Conservation (phyloP, 2,888 invertebrate genomes). For the Lacanobia wlatinum region DNA sequence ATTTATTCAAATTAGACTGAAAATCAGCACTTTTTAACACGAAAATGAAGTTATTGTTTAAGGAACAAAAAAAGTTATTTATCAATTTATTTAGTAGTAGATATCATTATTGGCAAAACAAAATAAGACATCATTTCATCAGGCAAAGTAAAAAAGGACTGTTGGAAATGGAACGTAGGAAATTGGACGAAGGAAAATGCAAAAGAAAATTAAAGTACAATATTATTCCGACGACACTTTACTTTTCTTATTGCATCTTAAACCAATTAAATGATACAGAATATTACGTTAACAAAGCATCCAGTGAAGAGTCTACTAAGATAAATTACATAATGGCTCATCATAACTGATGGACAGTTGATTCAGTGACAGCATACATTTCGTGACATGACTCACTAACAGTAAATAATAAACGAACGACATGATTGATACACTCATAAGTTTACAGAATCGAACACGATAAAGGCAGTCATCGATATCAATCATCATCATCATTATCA, state of each 20-base stretch:
- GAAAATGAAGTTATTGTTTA: background rate
- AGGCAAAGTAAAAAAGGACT: background rate
- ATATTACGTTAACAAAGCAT: background rate
- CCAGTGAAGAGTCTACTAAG: conserved; percentile 10
- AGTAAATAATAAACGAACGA: conserved; percentile 6
- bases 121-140: too few relatives aligned
- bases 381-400: conserved; percentile 19
- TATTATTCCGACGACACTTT: background rate
- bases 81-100: background rate
- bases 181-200: background rate
- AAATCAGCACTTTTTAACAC: too few relatives aligned
- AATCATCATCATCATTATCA: too few relatives aligned
- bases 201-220: background rate
- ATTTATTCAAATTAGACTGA: too few relatives aligned
- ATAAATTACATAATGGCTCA: conserved; percentile 24
- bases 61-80: background rate
- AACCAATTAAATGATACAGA: background rate
- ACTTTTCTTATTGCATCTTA: conserved; percentile 1
- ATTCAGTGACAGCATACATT: conserved; percentile 8
- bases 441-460: background rate
- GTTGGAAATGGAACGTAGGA: too few relatives aligned
- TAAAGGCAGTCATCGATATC: background rate
- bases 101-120: too few relatives aligned
- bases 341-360: conserved; percentile 10
- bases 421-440: conserved; percentile 10